phyloP scores from a whole-genome alignment of 2,888 invertebrate genomes.

The Harpagoxenus sublaevis region DNA sequence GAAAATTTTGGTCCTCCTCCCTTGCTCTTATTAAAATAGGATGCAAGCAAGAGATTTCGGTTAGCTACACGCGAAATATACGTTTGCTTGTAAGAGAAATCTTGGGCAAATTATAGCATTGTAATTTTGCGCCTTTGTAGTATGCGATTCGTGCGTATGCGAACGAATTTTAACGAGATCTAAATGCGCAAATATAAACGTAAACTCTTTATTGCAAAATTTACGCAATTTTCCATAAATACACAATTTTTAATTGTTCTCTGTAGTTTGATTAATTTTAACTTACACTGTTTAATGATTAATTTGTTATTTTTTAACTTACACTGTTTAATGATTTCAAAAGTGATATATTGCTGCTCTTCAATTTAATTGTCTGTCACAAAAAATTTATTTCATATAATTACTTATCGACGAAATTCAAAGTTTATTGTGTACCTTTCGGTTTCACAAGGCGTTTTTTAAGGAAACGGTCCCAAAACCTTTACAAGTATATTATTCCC shows the following conservation, averaged over 20 bases:
- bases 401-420: not conserved
- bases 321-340: constrained; percentile 2
- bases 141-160: not conserved
- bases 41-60: constrained; percentile 50
- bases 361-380: not conserved
- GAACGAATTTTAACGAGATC: constrained; percentile 28
- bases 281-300: not conserved
- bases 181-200: not conserved
- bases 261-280: not conserved
- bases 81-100: constrained; percentile 48
- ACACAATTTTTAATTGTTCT: not conserved
- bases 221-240: not conserved
- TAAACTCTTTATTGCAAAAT: constrained; percentile 1
- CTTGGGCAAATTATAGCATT: constrained; percentile 49
- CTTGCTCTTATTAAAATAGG: constrained; percentile 52
- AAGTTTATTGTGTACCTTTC: too few species aligned
- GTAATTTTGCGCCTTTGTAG: constrained; percentile 32
- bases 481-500: too few species aligned
- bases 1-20: constrained; percentile 47
- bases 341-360: not conserved
- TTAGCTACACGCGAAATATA: constrained; percentile 48
- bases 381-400: not conserved
- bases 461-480: too few species aligned
- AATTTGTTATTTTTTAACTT: too few species aligned
- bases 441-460: too few species aligned